A percentile compares a stretch with the other conserved stretches of the same genome.
These are phyloP conservation scores for Macrotrachela quadricornifera DNA, from an alignment of 1,140 invertebrate genomes.

Conservation along the genomic window DNA sequence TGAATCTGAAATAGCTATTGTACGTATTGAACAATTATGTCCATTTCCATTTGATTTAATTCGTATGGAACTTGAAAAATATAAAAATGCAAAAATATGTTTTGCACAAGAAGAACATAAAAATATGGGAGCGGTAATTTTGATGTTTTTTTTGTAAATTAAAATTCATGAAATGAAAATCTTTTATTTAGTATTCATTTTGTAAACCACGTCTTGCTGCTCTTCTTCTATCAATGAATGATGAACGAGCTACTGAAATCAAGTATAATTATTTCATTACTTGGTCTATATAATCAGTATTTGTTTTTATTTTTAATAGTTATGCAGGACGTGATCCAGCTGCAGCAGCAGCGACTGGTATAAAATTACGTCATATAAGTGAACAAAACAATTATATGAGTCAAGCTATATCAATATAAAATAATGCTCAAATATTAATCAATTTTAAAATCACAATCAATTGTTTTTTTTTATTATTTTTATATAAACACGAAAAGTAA, in stretches of 20 bases:
- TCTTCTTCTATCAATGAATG: too few species aligned
- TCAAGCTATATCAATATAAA: not conserved
- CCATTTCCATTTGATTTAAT: constrained; percentile 94
- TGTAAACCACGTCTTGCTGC: too few species aligned
- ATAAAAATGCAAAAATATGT: constrained; percentile 63
- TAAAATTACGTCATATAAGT: constrained; percentile 3
- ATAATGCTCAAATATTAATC: too few species aligned
- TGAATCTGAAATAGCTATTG: constrained; percentile 59
- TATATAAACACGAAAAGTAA: too few species aligned
- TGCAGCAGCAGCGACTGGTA: constrained; percentile 7
- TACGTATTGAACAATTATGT: constrained; percentile 68
- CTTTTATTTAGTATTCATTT: too few species aligned
- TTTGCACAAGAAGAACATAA: constrained; percentile 98
- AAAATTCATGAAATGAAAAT: too few species aligned
- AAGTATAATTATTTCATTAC: too few species aligned
- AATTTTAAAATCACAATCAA: too few species aligned
- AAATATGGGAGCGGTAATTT: constrained; percentile 58
- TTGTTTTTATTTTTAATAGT: not conserved
- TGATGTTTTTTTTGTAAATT: too few species aligned
- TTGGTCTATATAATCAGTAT: not conserved
- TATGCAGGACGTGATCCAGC: constrained; percentile 6
- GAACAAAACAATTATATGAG: not conserved
- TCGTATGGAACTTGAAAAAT: constrained; percentile 66
- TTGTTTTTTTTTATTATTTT: too few species aligned
- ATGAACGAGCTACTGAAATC: too few species aligned